Base-by-base conservation (phyloP, 2,797 vertebrate genomes). In the Cyclopterus lumpus region DNA sequence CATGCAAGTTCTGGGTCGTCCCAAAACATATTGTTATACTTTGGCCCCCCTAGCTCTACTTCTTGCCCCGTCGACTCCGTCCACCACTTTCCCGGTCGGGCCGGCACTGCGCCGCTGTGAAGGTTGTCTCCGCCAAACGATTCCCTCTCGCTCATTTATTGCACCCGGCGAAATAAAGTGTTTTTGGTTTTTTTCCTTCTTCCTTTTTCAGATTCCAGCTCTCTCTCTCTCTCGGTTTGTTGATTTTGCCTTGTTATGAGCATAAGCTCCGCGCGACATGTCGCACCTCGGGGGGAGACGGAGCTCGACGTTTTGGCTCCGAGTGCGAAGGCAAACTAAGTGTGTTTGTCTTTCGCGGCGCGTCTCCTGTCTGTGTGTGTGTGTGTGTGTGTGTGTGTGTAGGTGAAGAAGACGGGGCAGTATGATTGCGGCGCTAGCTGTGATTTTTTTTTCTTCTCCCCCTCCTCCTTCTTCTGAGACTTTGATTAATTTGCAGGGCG, bases 181-280 rank as follows among this genome's bases (percentile, higher is more conserved):
- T 76, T 83, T 83, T 86, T 18, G 28, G 26, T 28, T 28, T 28
- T 28, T 28, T 28, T 4, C 22, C 22, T 22, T 22, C 28, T 28
- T 28, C n/a, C n/a, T 28, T 28, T 26, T 2, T 28, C 26, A 4
- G 78, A 86, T 83, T 68, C 80, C 44, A 15, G 30, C 73, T 81
- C 57, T 28, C n/a, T n/a, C n/a, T n/a, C n/a, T n/a, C n/a, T 70
- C 64, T 79, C 7, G 82, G 57, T 79, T 87, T 90, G 87, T 89
- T 88, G 86, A 80, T 76, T 85, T 85, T 75, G 82, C 42, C 74
- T 79, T 77, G 74, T 91, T 81, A 90, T 80, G 71, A 89, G 79
- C 77, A 81, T 65, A 80, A 81, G 85, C 79, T 86, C 67, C 63
- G 66, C 77, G 82, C 82, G 88, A 93, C 87, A 81, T 28, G 79